These are phyloP conservation scores for Zygothrica quintamaculata DNA, from an alignment of 2,888 invertebrate genomes.

Conservation along the genomic window DNA sequence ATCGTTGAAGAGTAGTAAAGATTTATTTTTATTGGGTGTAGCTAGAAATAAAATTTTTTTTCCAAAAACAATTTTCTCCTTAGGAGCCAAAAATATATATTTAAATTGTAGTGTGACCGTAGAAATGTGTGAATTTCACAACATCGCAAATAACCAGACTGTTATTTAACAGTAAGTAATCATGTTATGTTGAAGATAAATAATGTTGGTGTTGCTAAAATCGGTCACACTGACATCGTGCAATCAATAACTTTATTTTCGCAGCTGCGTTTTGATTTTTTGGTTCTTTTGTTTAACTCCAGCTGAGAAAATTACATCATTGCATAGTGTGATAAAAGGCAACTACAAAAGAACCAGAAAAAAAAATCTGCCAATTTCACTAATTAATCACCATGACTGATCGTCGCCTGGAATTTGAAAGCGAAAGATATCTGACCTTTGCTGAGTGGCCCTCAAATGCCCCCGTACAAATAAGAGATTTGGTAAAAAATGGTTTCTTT, in stretches of 20 bases:
- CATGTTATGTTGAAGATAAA: not conserved
- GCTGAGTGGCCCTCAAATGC: slow-evolving; percentile 62
- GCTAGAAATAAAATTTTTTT: no score
- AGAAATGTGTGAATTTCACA: not conserved
- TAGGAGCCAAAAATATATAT: not conserved
- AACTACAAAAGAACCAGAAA: slow-evolving; percentile 15
- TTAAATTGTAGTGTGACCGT: slow-evolving; percentile 22
- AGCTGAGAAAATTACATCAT: slow-evolving; percentile 47
- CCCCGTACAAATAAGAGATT: slow-evolving; percentile 55
- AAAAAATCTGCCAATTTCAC: not conserved
- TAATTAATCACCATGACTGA: slow-evolving; percentile 46
- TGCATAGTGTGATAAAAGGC: slow-evolving; percentile 14
- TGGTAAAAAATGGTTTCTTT: slow-evolving; percentile 88
- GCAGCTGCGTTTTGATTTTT: slow-evolving; percentile 37
- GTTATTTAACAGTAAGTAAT: not conserved
- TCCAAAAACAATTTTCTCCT: no score
- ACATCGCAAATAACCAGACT: not conserved
- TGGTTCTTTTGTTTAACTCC: slow-evolving; percentile 31
- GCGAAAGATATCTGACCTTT: slow-evolving; percentile 57
- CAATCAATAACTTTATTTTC: slow-evolving; percentile 55
- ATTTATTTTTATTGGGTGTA: no score
- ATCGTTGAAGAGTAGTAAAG: slow-evolving; percentile 74
- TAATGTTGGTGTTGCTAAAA: not conserved
- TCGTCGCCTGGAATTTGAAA: slow-evolving; percentile 56
- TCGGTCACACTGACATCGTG: slow-evolving; percentile 36